phyloP scores from a whole-genome alignment of 2,888 invertebrate species.

The Clunio marinus region DNA sequence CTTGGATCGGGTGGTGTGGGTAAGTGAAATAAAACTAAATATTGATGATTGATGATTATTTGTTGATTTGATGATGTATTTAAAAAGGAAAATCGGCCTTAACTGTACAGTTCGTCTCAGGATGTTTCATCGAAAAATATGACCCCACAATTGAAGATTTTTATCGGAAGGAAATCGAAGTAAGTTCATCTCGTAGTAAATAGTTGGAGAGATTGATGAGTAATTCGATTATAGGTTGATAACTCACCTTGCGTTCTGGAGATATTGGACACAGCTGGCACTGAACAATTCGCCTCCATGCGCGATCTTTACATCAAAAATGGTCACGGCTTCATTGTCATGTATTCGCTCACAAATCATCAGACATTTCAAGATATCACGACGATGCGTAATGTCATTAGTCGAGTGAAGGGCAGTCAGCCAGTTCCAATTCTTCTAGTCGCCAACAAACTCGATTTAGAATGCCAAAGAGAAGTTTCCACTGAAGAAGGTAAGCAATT shows the following conservation, averaged over 20 bases:
- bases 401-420: conserved; percentile 94
- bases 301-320: conserved; percentile 99
- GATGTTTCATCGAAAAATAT: conserved; percentile 99
- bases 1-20: conserved; percentile 99
- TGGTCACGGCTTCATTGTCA: conserved; percentile 96
- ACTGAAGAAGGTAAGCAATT: conserved; percentile 77
- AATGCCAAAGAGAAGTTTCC: conserved; percentile 96
- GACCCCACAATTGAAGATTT: conserved; percentile 99
- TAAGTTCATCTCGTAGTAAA: conserved; percentile 48
- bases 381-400: conserved; percentile 97
- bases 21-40: conserved; percentile 38
- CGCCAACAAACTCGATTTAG: conserved; percentile 97
- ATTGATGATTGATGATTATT: background rate
- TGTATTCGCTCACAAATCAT: conserved; percentile 97
- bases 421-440: conserved; percentile 96
- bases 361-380: conserved; percentile 97
- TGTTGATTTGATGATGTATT: background rate
- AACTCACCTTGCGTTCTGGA: conserved; percentile 98
- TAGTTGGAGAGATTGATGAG: too few species aligned
- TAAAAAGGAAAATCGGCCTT: conserved; percentile 82
- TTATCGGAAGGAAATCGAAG: conserved; percentile 99
- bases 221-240: conserved; percentile 55
- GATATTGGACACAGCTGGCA: conserved; percentile 98
- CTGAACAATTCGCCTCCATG: conserved; percentile 99
- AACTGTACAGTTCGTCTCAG: conserved; percentile 99